Evolutionary conservation across 1,140 invertebrate species (phyloP).

Genomic region (Papilio helenus): DNA sequence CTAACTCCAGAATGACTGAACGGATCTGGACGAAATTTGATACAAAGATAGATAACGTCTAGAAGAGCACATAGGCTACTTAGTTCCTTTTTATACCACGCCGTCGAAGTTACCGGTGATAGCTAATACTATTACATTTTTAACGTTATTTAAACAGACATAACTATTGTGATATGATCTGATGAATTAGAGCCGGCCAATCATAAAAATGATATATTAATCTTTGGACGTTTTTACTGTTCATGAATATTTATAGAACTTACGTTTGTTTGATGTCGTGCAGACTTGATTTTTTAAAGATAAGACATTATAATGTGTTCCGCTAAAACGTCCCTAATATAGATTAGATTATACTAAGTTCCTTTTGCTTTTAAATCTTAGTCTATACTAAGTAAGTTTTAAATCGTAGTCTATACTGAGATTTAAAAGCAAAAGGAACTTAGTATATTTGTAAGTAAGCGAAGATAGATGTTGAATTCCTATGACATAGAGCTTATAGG

Average conservation of each 20-base stretch:
- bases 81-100: background rate
- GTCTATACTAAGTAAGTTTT: background rate
- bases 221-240: conserved; percentile 6
- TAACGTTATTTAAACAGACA: background rate
- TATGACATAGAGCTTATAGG: no score
- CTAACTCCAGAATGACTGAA: no score
- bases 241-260: conserved; percentile 61
- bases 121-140: background rate
- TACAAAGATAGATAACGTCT: no score
- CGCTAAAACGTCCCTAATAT: no score
- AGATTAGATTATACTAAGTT: background rate
- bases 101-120: background rate
- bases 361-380: background rate
- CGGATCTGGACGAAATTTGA: background rate
- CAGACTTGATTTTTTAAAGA: background rate
- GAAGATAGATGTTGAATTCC: no score
- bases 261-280: conserved; percentile 36
- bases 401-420: background rate
- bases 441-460: no score
- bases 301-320: background rate
- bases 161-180: background rate
- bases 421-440: background rate
- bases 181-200: background rate
- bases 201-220: conserved; percentile 21
- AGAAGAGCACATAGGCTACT: background rate